Evolutionary conservation across 2,113 vertebrate species (phyloP), one percentile per base, ranked within the genome.

Genomic region (Colinus virginianus): DNA sequence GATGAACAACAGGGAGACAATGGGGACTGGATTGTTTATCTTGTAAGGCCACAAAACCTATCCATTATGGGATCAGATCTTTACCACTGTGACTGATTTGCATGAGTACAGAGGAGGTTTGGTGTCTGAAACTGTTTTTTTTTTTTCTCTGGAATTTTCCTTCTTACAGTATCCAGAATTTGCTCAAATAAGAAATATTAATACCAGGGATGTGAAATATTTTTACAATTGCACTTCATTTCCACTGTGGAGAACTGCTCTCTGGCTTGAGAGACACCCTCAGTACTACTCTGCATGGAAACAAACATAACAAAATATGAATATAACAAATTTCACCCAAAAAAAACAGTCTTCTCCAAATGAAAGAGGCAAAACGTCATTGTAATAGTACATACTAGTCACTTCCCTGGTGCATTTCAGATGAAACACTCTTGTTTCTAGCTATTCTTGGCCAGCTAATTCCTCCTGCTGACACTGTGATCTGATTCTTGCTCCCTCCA

Each of bases 391-490:
- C 15, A 32, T 5, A 2, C 6, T 32, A 32, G 21, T 71, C 26
- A 71, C 18, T 51, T 46, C 26, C 7, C 23, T 36, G 21, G 16
- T 22, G 21, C 36, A 32, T 87, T 82, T 91, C 38, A 67, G 38
- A 67, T 85, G 75, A 67, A 93, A 58, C 13, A 14, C 45, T 68
- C 34, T 12, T 59, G 72, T 91, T 92, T 84, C 70, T 28, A 63
- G 18, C 38, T 85, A 14, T 67, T 59, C 75, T 82, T 78, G 59
- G 67, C 42, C 82, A 90, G 32, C 32, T 69, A 23, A 80, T 63
- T 61, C 16, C 17, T 91, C 71, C 89, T 85, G 84, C 87, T 90
- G 87, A 70, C 75, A 40, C 13, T 25, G 68, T 80, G 87, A 64
- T 83, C 56, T 20, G 43, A 74, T 70, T 74, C 55, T 66, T 0